A percentile compares a stretch with the other conserved stretches of the same genome.
phyloP scores from a whole-genome alignment of 2,888 invertebrate species.

The Caenorhabditis auriculariae region DNA sequence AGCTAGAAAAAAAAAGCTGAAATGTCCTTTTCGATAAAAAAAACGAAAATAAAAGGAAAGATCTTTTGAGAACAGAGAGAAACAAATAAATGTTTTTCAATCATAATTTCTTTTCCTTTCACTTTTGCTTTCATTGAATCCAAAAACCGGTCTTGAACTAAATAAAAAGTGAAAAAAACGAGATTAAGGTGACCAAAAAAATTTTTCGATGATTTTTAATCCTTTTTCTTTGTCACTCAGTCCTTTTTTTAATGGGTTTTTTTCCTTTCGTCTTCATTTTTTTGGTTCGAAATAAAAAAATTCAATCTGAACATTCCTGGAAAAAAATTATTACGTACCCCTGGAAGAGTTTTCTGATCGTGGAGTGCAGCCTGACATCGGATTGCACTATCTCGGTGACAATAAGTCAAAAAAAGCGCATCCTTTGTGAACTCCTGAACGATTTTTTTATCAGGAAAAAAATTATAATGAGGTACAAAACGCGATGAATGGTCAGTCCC shows the following conservation, averaged over 20 bases:
- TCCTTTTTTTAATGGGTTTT: not conserved
- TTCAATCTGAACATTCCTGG: not conserved
- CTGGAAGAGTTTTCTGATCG: slow-evolving; percentile 96
- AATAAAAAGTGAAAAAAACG: no score
- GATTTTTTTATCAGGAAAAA: no score
- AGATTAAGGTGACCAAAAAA: not conserved
- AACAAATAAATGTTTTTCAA: no score
- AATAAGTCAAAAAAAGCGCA: slow-evolving; percentile 98
- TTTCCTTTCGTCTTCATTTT: not conserved
- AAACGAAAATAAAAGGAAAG: no score
- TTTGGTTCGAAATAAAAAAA: not conserved
- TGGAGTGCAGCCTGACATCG: slow-evolving; percentile 89
- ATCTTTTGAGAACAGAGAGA: no score
- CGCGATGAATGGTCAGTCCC: no score
- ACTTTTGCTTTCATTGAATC: no score
- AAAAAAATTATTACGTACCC: slow-evolving; percentile 74
- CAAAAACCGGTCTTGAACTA: no score
- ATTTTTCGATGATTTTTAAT: not conserved
- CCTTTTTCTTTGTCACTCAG: not conserved
- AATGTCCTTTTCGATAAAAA: no score
- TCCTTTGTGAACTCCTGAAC: slow-evolving; percentile 86
- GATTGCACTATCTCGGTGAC: slow-evolving; percentile 90
- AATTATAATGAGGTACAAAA: no score
- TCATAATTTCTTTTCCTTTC: no score
- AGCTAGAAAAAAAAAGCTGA: no score